phyloP scores from a whole-genome alignment of 2,797 vertebrate genomes.

The Gymnopithys bicolor region DNA sequence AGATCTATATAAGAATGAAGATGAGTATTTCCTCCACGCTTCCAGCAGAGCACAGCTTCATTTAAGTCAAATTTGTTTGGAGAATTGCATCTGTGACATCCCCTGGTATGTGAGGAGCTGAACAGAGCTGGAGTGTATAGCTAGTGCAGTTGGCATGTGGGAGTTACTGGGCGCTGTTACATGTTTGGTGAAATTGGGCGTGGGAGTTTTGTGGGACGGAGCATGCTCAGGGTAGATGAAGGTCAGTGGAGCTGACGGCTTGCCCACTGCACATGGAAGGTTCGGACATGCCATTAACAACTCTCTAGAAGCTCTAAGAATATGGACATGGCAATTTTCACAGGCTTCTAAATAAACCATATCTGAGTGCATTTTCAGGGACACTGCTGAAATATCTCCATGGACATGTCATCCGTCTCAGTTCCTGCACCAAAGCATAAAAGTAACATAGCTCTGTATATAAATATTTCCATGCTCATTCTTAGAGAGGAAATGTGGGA shows the following conservation, averaged over 20 bases:
- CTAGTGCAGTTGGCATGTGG: slow-evolving; percentile 51
- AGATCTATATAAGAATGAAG: not conserved
- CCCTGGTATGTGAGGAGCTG: not conserved
- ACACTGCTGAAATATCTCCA: not conserved
- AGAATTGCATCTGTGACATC: not conserved
- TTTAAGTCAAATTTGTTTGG: not conserved
- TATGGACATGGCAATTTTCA: not conserved
- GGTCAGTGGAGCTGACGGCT: slow-evolving; percentile 47
- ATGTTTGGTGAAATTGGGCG: not conserved
- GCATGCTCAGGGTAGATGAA: slow-evolving; percentile 27
- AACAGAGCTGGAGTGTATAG: not conserved
- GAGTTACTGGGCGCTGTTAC: not conserved
- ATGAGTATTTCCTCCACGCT: not conserved
- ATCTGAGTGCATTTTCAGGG: not conserved
- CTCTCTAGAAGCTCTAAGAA: not conserved
- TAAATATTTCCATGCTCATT: not conserved
- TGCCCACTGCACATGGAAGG: slow-evolving; percentile 22
- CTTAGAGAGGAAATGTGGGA: not conserved
- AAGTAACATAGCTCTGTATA: not conserved
- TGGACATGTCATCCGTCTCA: not conserved
- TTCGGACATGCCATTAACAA: not conserved
- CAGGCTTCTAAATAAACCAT: not conserved
- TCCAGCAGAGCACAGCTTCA: not conserved
- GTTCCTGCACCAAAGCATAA: not conserved
- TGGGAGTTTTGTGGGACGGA: slow-evolving; percentile 39